Base-by-base conservation (phyloP, 2,113 vertebrate genomes). In the Corythornis cristatus region DNA sequence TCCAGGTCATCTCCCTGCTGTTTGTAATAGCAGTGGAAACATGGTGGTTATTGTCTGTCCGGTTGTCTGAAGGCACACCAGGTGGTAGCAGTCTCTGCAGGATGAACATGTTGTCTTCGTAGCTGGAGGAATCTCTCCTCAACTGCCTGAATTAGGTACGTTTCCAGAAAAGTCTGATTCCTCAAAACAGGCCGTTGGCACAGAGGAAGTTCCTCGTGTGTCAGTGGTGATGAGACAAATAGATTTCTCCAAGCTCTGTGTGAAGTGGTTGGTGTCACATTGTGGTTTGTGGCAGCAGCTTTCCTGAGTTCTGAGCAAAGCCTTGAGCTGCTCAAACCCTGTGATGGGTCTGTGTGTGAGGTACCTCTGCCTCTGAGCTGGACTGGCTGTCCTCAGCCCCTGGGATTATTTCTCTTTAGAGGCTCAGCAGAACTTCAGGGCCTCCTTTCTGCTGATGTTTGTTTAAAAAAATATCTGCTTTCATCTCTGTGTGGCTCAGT, bases 101-200 rank as follows among this genome's bases (percentile, higher is more conserved):
- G 78, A 58, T 83, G 90, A 92, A 33, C 62, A 83, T 84, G 62
- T 54, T 87, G 84, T 86, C 86, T 78, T 75, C 86, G 40, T 73
- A 75, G 86, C 86, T 78, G 77, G 66, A 85, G 74, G 84, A 92
- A 83, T 68, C 66, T 86, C 72, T 88, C n/a, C 6, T 1, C 81
- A 54, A 11, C 81, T 70, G 75, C 58, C 67, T 68, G 86, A 37
- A 22, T 80, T 42, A 42, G 83, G 15, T 23, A 29, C 21, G 60
- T 70, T 87, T 85, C 94, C 91, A 81, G 81, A 92, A 92, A 84
- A 70, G 67, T 79, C 81, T 46, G 71, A 62, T 84, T 18, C 33
- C 82, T 92, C 58, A 19, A 50, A 72, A 21, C 45, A 75, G 50
- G 86, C 80, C 3, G 5, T 20, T 79, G 73, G 35, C 65, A 54